Evolutionary conservation across 2,797 vertebrate species (phyloP), one percentile per base, ranked within the genome.

Genomic region (Anomalospiza imberbis): DNA sequence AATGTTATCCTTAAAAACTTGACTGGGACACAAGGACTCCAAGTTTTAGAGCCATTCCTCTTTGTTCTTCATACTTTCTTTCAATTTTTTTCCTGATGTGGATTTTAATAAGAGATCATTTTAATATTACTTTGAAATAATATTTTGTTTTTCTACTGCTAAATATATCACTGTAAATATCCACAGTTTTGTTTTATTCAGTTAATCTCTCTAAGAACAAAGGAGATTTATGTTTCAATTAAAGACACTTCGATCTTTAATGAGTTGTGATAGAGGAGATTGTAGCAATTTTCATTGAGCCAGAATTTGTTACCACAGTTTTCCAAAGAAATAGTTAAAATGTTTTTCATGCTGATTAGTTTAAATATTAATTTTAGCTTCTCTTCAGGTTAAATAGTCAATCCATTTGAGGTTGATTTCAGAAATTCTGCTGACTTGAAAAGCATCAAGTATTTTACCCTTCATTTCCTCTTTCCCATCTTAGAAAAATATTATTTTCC

Each of bases 161-260:
- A 75, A 77, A 65, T 80, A 24, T 87, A 74, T 94, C 62, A 24
- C 79, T 62, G 45, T 87, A 94, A 95, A 79, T 95, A 74, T 67
- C 75, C 87, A 13, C 8, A 6, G 15, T 45, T 91, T 73, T 68
- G n/a, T 83, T 94, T 88, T 78, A 42, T 88, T 91, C 63, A 61
- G 67, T 91, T 78, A 70, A 14, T 78, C 47, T 86, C 48, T 32
- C 80, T 58, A 50, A 86, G 79, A 95, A 85, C 68, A 85, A 84
- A 92, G 65, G 58, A 92, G 85, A 91, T 85, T 92, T 81, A 85
- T 75, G 38, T 72, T 89, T 97, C 93, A 93, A 73, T 95, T 96
- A 95, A 81, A 92, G 72, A 66, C 44, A 36, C 61, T 95, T 93
- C 9, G 62, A 85, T 95, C 92, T 95, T 75, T 91, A 96, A 91